These are phyloP conservation scores for Dinoponera quadriceps DNA, from an alignment of 1,140 invertebrate genomes.

Conservation along the genomic window DNA sequence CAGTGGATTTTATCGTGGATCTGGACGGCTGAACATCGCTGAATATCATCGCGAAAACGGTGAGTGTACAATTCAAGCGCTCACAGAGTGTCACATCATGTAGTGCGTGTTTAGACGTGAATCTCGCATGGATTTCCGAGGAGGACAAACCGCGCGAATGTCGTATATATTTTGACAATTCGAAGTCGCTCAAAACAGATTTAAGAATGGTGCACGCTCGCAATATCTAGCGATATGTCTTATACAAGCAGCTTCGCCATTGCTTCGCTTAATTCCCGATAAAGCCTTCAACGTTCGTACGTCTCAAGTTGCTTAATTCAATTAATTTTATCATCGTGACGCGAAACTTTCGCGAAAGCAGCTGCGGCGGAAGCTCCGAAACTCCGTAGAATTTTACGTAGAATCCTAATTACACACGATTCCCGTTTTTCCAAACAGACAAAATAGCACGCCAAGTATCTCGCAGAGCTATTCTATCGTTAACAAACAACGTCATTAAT, in stretches of 20 bases:
- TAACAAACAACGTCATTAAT: slow-evolving; percentile 58
- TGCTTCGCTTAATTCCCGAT: slow-evolving; percentile 1
- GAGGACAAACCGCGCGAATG: too few species aligned
- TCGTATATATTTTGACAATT: too few species aligned
- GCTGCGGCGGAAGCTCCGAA: slow-evolving; percentile 8
- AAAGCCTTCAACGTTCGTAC: slow-evolving; percentile 17
- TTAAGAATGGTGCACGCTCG: too few species aligned
- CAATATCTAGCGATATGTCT: not conserved
- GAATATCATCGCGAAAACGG: too few species aligned
- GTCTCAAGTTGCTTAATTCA: slow-evolving; percentile 11
- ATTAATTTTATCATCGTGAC: slow-evolving; percentile 41
- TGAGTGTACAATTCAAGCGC: too few species aligned
- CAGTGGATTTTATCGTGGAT: too few species aligned
- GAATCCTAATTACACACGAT: slow-evolving; percentile 43
- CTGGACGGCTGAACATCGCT: too few species aligned
- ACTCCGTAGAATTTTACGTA: slow-evolving; percentile 39
- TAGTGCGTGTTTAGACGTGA: too few species aligned
- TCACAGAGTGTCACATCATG: too few species aligned
- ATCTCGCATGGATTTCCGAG: too few species aligned
- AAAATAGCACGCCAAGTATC: slow-evolving; percentile 47
- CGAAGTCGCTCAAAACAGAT: too few species aligned
- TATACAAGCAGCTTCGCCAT: not conserved
- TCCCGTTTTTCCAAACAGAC: slow-evolving; percentile 48
- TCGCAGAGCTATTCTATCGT: slow-evolving; percentile 30
- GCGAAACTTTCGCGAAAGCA: slow-evolving; percentile 26